Evolutionary conservation across 2,888 invertebrate species (phyloP), one percentile per base, ranked within the genome.

Genomic region (Dinocampus coccinellae): DNA sequence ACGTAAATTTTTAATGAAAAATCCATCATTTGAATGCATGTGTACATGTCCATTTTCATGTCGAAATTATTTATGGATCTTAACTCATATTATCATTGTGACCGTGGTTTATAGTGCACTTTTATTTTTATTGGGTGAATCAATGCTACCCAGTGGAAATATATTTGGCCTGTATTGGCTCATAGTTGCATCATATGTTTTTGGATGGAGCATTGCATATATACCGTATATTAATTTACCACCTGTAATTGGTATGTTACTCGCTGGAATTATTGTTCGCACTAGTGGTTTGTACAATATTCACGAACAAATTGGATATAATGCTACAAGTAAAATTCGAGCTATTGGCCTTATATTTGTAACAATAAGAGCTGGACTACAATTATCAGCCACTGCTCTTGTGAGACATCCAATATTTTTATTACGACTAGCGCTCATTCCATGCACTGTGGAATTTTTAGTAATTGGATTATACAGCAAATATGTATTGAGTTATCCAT

Each of bases 201-300:
- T 86, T 3, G 86, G 87, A 26, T 84, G 84, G 84, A 55, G 70
- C 7, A 67, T 86, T 10, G 76, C 83, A 1, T 80, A 78, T 39
- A 61, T 86, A 7, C 86, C 86, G 0, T 79, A 80, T 24, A 29
- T 85, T 7, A 70, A 85, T 3, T 67, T 90, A 3, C 90, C 92
- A 0, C 91, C 92, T 6, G 89, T 92, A 82, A 87, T 92, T 70
- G 92, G 92, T 13, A 92, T 92, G 92, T 84, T 92, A 0, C 84
- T 92, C 58, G 90, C 91, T 65, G 92, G 92, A 11, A 89, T 92
- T 3, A 81, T 89, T 9, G 70, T 74, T 57, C 75, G 79, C 13
- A 75, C 75, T 13, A 55, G 70, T 36, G 76, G 75, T 6, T 22
- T 75, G 4, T 85, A 83, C 76, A 73, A 84, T 55, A 83, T 85